phyloP scores from a whole-genome alignment of 2,888 invertebrate species.

The Poecilus cupreus region DNA sequence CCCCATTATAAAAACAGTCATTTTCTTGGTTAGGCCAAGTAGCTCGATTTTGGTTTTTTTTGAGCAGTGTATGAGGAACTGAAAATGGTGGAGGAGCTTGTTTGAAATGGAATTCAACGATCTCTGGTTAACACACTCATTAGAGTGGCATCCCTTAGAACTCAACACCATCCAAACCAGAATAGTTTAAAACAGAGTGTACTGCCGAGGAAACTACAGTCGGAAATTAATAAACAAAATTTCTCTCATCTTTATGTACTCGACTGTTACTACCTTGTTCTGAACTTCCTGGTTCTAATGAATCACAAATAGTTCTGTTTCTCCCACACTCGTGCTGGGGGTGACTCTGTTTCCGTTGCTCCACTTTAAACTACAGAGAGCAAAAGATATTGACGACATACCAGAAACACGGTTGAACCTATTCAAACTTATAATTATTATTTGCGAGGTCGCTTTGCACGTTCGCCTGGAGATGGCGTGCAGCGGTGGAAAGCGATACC shows the following conservation, averaged over 20 bases:
- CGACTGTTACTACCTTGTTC: not conserved
- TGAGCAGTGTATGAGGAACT: too few species aligned
- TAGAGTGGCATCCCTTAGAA: not conserved
- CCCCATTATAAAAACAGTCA: too few species aligned
- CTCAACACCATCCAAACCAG: not conserved
- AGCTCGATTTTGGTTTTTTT: too few species aligned
- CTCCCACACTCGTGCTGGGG: not conserved
- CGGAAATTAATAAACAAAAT: conserved; percentile 16
- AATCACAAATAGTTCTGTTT: conserved; percentile 17
- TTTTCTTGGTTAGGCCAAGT: too few species aligned
- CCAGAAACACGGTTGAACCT: conserved; percentile 12
- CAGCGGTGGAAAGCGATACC: too few species aligned
- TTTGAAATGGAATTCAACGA: too few species aligned
- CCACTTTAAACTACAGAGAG: conserved; percentile 2
- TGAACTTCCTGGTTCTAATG: conserved; percentile 9
- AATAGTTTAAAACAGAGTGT: not conserved
- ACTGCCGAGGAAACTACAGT: not conserved
- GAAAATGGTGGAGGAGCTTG: too few species aligned
- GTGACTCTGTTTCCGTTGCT: not conserved
- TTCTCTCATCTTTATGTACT: conserved; percentile 1
- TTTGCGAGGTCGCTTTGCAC: not conserved
- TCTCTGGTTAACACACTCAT: too few species aligned
- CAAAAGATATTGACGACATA: conserved; percentile 24
- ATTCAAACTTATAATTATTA: conserved; percentile 45
- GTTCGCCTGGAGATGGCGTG: too few species aligned